Base-by-base conservation (phyloP, 92 coral and sea anemone genomes). In the Epizoanthus illoricatus region DNA sequence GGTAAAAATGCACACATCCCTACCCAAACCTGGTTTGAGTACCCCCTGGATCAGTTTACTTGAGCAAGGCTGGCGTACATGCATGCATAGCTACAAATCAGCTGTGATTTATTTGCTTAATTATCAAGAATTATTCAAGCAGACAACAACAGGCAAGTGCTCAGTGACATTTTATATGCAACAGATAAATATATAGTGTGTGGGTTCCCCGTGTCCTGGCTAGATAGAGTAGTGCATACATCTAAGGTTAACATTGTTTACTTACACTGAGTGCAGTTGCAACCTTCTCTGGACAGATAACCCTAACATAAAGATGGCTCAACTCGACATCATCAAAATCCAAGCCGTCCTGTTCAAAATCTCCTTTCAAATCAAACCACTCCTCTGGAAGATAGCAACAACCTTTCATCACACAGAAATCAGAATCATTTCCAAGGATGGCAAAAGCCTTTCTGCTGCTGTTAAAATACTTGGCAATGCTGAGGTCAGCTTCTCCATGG, bases 391-490 rank as follows among this genome's bases (percentile, higher is more conserved):
- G 28, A 49, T 21, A 73, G 8, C 79, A 17, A 24, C 79, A 73
- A 49, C 61, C 79, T 73, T 73, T 73, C 28, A 73, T 49, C 7
- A 47, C 79, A 52, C 79, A 73, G 39, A 73, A 73, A 45, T 73
- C 79, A 0, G 79, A 73, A 45, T 73, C 79, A 73, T 73, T 73
- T 47, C 79, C 79, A 16, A 73, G 18, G 18, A 73, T 49, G 36
- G 79, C 79, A 73, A 73, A 73, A 15, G 61, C 79, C 42, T 73
- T 73, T 49, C 36, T 18, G 42, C 5, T 41, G n/a, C 20, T 23
- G 39, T 15, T 18, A 16, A 43, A 6, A 24, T 73, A 73, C 9
- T 73, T 73, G 8, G 58, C 79, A 15, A 73, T 73, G 16, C 19
- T 5, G 41, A 41, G 17, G 36, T 73, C 79, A 52, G 79, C 79